A percentile compares a stretch with the other conserved stretches of the same genome.
phyloP scores from a whole-genome alignment of 1,140 invertebrate species.

The Megalonaias nervosa region DNA sequence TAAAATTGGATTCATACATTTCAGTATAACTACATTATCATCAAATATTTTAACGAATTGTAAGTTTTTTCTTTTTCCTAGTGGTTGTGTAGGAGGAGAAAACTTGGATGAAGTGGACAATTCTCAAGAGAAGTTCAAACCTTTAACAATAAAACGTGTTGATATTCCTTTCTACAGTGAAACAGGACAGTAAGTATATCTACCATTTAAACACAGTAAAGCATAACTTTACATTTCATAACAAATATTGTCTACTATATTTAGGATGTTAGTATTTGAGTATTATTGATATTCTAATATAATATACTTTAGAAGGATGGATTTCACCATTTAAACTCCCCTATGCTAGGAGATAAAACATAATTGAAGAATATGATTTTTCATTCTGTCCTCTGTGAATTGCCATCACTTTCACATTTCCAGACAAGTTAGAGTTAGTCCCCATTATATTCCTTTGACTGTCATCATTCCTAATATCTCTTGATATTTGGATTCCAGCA shows the following conservation, averaged over 20 bases:
- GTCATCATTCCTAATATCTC: no score
- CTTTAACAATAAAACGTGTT: slow-evolving; percentile 60
- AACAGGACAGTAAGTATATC: slow-evolving; percentile 64
- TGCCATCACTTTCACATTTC: no score
- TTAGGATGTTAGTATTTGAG: background rate
- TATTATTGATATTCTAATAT: no score
- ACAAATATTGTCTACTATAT: background rate
- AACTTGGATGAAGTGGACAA: slow-evolving; percentile 67
- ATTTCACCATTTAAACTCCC: no score
- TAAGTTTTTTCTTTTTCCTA: slow-evolving; percentile 28
- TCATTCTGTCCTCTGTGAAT: no score
- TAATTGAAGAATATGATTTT: no score
- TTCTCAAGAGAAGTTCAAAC: slow-evolving; percentile 52
- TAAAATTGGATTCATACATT: no score
- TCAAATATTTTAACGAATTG: background rate
- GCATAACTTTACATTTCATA: background rate
- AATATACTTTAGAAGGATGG: no score
- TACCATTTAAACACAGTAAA: background rate
- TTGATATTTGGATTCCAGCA: no score
- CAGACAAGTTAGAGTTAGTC: no score
- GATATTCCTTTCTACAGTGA: slow-evolving; percentile 59
- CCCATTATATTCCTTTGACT: no score
- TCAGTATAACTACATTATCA: background rate
- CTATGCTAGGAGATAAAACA: no score
- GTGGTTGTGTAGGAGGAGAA: slow-evolving; percentile 62